These are phyloP conservation scores for Zoroaster sp. DNA, from an alignment of 53 echinoderm and acorn worm species.

Conservation along the genomic window DNA sequence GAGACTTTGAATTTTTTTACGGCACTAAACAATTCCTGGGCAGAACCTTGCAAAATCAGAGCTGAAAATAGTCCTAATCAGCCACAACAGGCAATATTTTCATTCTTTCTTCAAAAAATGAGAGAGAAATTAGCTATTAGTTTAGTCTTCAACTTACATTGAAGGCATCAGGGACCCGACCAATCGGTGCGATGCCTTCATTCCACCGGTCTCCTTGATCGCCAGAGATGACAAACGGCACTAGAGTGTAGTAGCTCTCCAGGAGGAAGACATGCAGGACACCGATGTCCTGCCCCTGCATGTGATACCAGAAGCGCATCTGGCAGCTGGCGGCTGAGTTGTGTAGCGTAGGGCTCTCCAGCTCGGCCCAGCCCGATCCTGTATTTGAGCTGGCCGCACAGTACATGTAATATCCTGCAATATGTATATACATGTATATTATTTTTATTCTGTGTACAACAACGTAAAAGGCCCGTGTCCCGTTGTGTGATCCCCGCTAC, in stretches of 20 bases:
- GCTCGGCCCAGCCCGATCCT: slow-evolving; percentile 40
- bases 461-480: too few relatives aligned
- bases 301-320: slow-evolving; percentile 74
- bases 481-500: too few relatives aligned
- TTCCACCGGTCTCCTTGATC: slow-evolving; percentile 74
- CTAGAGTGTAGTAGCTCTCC: slow-evolving; percentile 37
- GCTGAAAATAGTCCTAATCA: too few relatives aligned
- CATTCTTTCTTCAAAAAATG: too few relatives aligned
- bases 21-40: too few relatives aligned
- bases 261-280: slow-evolving; percentile 50
- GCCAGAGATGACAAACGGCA: slow-evolving; percentile 2
- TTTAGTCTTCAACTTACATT: slow-evolving; percentile 10
- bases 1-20: too few relatives aligned
- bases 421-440: not conserved
- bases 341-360: slow-evolving; percentile 55
- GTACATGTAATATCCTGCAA: slow-evolving; percentile 87
- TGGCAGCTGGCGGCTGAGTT: slow-evolving; percentile 90
- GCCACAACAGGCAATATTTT: too few relatives aligned
- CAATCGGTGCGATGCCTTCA: slow-evolving; percentile 64
- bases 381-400: slow-evolving; percentile 66
- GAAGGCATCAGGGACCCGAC: slow-evolving; percentile 71
- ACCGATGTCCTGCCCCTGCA: slow-evolving; percentile 66
- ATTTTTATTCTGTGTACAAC: too few relatives aligned
- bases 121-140: too few relatives aligned
- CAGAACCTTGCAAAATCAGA: too few relatives aligned